Base-by-base conservation (phyloP, 2,113 vertebrate species). In the Cyanoliseus patagonus region DNA sequence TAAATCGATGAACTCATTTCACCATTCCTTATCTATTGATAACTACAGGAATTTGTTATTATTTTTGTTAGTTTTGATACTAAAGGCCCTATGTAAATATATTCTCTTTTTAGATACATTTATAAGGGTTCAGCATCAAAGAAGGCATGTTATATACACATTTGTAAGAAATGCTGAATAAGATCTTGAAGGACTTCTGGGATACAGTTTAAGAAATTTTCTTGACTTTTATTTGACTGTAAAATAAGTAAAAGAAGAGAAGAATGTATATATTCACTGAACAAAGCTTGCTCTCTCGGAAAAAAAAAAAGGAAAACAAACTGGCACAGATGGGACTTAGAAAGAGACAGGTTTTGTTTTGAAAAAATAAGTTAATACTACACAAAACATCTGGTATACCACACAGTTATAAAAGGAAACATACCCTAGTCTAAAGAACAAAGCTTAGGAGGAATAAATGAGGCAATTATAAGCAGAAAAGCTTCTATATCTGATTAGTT, bases 381-480 rank as follows among this genome's bases (percentile, higher is more conserved):
- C 30, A 85, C 6, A 85, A 82, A 92, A 73, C 33, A 72, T 51
- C 27, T 52, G 66, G 77, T 52, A 76, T 18, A 91, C 31, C 1
- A 10, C 39, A 73, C 7, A 72, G 22, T 64, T 82, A 70, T 25
- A 72, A 75, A 94, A 68, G 22, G 47, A 88, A 92, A 92, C 33
- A 68, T 53, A 42, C 24, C 53, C 35, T 70, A 77, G n/a, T 30
- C 49, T 30, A 64, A 83, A 95, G 61, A 92, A 84, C 35, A 92
- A 92, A 94, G 72, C 35, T 64, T 94, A 89, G 35, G 39, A 75
- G 25, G 42, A 95, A 91, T 62, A 91, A 91, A 92, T 8, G 33
- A 94, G 74, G 73, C 47, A 95, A 86, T 91, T 93, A 89, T 37
- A 88, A 91, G 51, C 47, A 92, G 51, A 79, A 92, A 75, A 88